Evolutionary conservation across 2,888 invertebrate species (phyloP).

Genomic region (Eucriotettix oculatus): DNA sequence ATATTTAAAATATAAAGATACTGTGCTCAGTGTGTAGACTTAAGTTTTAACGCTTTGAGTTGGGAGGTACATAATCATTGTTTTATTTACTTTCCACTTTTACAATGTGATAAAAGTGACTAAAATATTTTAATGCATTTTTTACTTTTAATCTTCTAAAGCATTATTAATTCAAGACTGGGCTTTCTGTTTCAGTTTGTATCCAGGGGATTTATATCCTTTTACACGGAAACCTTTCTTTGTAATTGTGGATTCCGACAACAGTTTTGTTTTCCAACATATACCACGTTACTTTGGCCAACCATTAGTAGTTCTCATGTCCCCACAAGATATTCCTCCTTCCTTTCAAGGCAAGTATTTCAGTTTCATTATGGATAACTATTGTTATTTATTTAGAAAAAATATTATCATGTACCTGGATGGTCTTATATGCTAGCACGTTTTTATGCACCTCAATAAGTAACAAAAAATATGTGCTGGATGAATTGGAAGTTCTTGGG

Average conservation of each 20-base stretch:
- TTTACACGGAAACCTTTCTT: conserved; percentile 86
- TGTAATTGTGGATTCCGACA: conserved; percentile 88
- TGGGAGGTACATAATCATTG: neutral
- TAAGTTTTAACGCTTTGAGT: neutral
- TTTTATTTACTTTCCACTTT: no score
- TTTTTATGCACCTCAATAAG: no score
- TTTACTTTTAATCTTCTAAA: neutral
- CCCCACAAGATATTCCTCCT: conserved; percentile 76
- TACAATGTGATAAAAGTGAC: no score
- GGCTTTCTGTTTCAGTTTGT: conserved; percentile 35
- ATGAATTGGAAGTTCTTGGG: no score
- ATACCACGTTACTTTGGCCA: conserved; percentile 86
- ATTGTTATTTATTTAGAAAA: neutral
- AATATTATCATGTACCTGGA: neutral
- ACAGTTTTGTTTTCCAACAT: conserved; percentile 81
- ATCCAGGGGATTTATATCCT: conserved; percentile 86
- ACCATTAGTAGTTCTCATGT: conserved; percentile 83
- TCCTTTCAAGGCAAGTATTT: conserved; percentile 52
- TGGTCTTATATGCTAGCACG: no score
- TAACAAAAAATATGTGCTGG: no score
- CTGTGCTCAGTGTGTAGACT: neutral
- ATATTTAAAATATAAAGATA: neutral
- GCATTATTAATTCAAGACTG: neutral
- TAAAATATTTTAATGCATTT: no score
- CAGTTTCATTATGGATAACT: neutral